Base-by-base conservation (phyloP, 1,140 invertebrate species). In the Lineus longissimus region DNA sequence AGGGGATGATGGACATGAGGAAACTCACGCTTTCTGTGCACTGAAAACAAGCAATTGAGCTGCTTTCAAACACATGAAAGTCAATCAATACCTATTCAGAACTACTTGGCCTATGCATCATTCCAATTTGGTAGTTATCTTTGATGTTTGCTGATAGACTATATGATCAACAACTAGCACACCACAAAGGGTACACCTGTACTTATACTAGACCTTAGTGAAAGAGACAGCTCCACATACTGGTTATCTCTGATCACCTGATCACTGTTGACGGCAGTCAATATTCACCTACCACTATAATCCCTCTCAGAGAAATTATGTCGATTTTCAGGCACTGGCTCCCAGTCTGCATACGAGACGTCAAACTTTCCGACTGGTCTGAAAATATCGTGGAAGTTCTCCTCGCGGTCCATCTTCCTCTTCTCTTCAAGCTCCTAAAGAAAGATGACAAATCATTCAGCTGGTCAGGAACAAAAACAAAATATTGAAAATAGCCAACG, bases 1-100 rank as follows among this genome's bases (percentile, higher is more conserved):
- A 77, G 61, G 15, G 74, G 73, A 57, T 75, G 73, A 54, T 79
- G 75, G 25, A 71, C 74, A 45, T 76, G 75, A 1, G 75, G 76
- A 58, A 75, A 76, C 11, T 17, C 11, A 22, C 51, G 58, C 51
- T 57, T 23, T 43, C 36, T 40, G 19, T 51, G 22, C 56, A 47
- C 17, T 60, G 30, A 59, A 47, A 45, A 55, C 31, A 31, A 17
- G 36, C 54, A 62, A n/a, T n/a, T n/a, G n/a, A n/a, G n/a, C n/a
- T n/a, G n/a, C 66, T 40, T 66, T 69, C 70, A 54, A 71, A 56
- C 61, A 70, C 65, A 73, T 70, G 71, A 36, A 69, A 67, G 57
- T 70, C 70, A 63, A 70, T 73, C 25, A 66, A 67, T 43, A 13
- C n/a, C 40, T 13, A 13, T n/a, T 13, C 11, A 11, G n/a, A n/a